phyloP scores from a whole-genome alignment of 2,888 invertebrate species.

The Iselma pallidipennis region DNA sequence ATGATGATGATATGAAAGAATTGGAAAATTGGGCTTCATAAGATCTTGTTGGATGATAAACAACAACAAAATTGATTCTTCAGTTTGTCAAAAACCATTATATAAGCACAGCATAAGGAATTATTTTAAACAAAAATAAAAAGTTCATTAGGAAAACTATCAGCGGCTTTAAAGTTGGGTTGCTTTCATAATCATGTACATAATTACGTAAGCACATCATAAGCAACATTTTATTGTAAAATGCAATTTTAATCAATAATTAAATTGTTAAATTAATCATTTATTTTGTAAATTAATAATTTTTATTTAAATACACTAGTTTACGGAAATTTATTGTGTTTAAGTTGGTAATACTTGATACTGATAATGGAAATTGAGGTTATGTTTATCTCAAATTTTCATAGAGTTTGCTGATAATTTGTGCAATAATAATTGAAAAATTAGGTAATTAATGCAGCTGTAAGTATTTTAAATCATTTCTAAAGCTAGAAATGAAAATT shows the following conservation, averaged over 20 bases:
- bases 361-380: not conserved
- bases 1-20: constrained; percentile 77
- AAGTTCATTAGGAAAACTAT: constrained; percentile 9
- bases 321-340: not conserved
- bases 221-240: not conserved
- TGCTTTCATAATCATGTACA: not conserved
- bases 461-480: not conserved
- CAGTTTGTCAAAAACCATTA: constrained; percentile 2
- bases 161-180: not conserved
- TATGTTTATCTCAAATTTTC: not conserved
- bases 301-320: not conserved
- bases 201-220: not conserved
- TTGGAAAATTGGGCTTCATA: constrained; percentile 77
- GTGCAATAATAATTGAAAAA: no score
- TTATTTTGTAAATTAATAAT: not conserved
- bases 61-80: not conserved
- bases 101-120: constrained; percentile 12
- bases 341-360: not conserved
- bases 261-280: not conserved
- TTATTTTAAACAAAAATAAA: constrained; percentile 16
- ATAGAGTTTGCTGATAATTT: no score
- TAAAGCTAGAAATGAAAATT: no score
- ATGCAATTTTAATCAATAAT: not conserved
- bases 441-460: no score
- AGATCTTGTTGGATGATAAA: constrained; percentile 32